Percentiles rank a stretch among this genome's conserved stretches.
Conservation (phyloP, 1,140 invertebrate species). For the Orchesella cincta region DNA sequence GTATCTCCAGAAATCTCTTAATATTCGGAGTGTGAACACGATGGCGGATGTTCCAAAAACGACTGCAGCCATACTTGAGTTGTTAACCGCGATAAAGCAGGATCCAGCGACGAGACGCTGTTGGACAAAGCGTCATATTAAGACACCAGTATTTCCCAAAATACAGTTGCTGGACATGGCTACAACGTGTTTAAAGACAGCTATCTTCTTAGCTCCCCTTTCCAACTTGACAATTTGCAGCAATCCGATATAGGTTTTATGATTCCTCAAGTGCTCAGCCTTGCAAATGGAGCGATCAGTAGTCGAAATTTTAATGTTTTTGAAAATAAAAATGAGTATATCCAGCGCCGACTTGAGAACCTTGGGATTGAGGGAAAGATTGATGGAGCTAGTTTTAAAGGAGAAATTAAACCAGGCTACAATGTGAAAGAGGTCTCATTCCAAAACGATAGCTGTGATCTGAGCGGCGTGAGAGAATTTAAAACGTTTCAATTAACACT, state of each 20-base stretch:
- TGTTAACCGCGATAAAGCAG: conserved; percentile 29
- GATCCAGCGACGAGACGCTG: background rate
- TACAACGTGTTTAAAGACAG: conserved; percentile 15
- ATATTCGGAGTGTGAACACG: conserved; percentile 22
- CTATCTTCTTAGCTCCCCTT: background rate
- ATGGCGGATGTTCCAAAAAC: conserved; percentile 30
- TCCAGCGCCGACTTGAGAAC: background rate
- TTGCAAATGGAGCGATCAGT: background rate
- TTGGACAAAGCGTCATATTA: conserved; percentile 20
- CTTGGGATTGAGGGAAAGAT: background rate
- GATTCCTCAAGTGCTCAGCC: background rate
- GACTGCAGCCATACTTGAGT: conserved; percentile 14
- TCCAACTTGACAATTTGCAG: background rate
- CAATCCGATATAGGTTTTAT: conserved; percentile 9
- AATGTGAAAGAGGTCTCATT: background rate
- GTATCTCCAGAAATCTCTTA: conserved; percentile 34
- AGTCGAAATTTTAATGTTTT: background rate
- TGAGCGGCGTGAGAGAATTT: conserved; percentile 2
- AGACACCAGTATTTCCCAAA: background rate
- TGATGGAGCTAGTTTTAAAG: background rate
- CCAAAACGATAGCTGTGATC: background rate
- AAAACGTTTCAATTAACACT: background rate
- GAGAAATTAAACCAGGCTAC: background rate
- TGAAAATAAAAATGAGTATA: background rate
- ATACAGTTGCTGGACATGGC: background rate